phyloP scores from a whole-genome alignment of 1,140 invertebrate species.

The Lepidurus couesii region DNA sequence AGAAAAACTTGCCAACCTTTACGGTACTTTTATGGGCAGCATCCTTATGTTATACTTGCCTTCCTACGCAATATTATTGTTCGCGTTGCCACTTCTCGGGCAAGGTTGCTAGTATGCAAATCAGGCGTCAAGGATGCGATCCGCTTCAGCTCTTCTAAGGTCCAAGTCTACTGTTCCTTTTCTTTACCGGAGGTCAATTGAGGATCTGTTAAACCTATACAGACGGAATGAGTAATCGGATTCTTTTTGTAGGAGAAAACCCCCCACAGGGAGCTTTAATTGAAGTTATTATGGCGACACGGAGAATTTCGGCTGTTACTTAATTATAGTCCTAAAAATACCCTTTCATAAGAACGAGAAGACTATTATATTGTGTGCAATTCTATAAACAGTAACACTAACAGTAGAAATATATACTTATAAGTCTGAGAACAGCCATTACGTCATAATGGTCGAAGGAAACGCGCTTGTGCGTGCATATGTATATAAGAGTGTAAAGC shows the following conservation, averaged over 20 bases:
- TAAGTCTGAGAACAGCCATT: no score
- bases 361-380: background rate
- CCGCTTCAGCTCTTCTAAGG: background rate
- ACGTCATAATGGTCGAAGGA: no score
- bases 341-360: background rate
- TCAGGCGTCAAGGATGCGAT: slow-evolving; percentile 16
- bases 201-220: background rate
- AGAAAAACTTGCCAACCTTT: slow-evolving; percentile 14
- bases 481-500: no score
- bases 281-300: background rate
- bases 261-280: background rate
- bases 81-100: background rate
- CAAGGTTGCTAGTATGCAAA: slow-evolving; percentile 22
- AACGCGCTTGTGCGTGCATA: no score
- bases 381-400: no score
- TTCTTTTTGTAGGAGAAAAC: background rate
- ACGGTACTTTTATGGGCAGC: slow-evolving; percentile 18
- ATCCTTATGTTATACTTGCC: background rate
- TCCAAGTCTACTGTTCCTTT: background rate
- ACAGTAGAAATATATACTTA: no score
- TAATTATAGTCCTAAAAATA: background rate
- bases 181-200: background rate
- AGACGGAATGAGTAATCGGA: slow-evolving; percentile 3
- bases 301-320: background rate
- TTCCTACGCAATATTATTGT: background rate